Percentiles rank a stretch among this genome's conserved stretches.
Conservation (phyloP, 1,140 invertebrate genomes). For the Choristoneura fumiferana region DNA sequence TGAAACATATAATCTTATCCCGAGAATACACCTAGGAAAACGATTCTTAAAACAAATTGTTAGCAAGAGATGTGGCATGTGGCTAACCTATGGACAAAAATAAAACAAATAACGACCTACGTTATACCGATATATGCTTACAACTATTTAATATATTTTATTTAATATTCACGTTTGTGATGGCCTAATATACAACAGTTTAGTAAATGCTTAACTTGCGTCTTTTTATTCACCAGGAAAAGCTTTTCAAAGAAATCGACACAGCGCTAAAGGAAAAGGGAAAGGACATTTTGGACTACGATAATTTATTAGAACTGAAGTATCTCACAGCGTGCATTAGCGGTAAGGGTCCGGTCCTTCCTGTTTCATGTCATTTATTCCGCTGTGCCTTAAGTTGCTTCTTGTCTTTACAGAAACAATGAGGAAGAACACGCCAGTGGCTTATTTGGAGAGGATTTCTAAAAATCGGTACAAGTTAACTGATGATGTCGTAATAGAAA, state of each 20-base stretch:
- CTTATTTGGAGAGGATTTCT: slow-evolving; percentile 78
- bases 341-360: slow-evolving; percentile 54
- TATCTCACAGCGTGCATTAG: slow-evolving; percentile 81
- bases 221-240: slow-evolving; percentile 51
- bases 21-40: no score
- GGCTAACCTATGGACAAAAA: no score
- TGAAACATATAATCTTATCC: no score
- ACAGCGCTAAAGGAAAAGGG: slow-evolving; percentile 62
- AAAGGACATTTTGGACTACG: slow-evolving; percentile 79
- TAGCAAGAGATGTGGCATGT: no score
- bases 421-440: slow-evolving; percentile 78
- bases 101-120: no score
- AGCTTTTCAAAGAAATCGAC: slow-evolving; percentile 82
- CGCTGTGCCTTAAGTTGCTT: slow-evolving; percentile 6
- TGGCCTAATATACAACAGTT: no score
- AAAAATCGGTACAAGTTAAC: slow-evolving; percentile 73
- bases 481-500: slow-evolving; percentile 60
- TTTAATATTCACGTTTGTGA: no score
- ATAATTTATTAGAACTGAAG: slow-evolving; percentile 81
- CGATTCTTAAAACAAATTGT: no score
- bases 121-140: no score
- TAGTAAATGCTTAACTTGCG: no score
- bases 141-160: no score
- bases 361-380: background rate
- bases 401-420: slow-evolving; percentile 79